A percentile compares a stretch with the other conserved stretches of the same genome.
These are phyloP conservation scores for Leptinotarsa undecemlineata DNA, from an alignment of 1,140 invertebrate species.

Conservation along the genomic window DNA sequence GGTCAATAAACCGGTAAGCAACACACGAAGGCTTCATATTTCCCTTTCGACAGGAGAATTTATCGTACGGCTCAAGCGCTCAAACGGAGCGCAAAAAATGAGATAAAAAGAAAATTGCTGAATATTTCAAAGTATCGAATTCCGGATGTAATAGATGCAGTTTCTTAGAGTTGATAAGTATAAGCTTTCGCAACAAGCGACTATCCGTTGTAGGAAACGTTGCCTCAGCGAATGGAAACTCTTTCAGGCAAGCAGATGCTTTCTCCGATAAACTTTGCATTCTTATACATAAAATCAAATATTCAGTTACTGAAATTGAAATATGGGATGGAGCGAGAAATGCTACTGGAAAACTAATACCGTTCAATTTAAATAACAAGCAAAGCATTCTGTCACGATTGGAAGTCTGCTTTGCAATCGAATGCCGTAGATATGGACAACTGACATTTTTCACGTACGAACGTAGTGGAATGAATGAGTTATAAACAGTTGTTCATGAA, in stretches of 20 bases:
- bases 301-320: slow-evolving; percentile 40
- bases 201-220: background rate
- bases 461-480: too few relatives aligned
- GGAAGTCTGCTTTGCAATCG: background rate
- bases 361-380: slow-evolving; percentile 24
- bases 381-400: background rate
- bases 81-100: slow-evolving; percentile 6
- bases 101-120: slow-evolving; percentile 1
- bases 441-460: background rate
- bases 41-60: background rate
- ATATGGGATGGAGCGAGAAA: slow-evolving; percentile 34
- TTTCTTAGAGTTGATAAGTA: slow-evolving; percentile 29
- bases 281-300: slow-evolving; percentile 42
- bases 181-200: slow-evolving; percentile 32
- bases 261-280: slow-evolving; percentile 38
- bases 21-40: background rate
- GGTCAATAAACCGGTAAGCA: background rate
- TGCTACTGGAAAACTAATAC: slow-evolving; percentile 30
- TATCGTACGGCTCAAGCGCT: background rate
- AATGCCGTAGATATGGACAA: background rate
- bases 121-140: slow-evolving; percentile 4
- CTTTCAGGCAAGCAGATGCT: slow-evolving; percentile 36
- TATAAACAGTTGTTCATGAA: too few relatives aligned
- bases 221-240: slow-evolving; percentile 34
- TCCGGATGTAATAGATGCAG: slow-evolving; percentile 20